Evolutionary conservation across 2,113 vertebrate species (phyloP).

Genomic region (Ursus arctos): DNA sequence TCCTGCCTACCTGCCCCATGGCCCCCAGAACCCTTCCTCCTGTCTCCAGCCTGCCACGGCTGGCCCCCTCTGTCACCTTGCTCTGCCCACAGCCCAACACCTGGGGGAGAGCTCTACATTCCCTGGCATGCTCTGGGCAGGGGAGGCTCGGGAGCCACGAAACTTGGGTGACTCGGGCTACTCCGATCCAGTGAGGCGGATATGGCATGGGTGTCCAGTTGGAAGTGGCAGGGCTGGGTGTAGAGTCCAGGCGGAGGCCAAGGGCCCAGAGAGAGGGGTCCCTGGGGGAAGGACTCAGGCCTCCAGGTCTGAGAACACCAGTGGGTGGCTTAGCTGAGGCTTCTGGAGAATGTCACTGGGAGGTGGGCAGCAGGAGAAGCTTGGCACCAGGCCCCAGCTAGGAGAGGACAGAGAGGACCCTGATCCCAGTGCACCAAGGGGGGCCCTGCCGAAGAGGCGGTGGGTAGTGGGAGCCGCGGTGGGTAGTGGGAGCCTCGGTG

Average conservation of each 20-base stretch:
- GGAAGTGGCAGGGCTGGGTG: no score
- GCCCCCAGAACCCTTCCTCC: background rate
- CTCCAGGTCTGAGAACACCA: background rate
- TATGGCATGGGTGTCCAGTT: background rate
- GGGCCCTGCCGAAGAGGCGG: background rate
- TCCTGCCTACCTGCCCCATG: background rate
- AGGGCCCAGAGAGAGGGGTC: no score
- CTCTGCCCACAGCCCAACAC: background rate
- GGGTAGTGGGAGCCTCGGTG: background rate
- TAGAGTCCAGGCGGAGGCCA: background rate
- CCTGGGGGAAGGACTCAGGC: background rate
- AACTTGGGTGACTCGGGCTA: background rate
- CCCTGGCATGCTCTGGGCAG: background rate
- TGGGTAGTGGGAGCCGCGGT: background rate
- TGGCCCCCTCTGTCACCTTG: background rate
- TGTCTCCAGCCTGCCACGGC: background rate
- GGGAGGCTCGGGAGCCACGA: accelerated
- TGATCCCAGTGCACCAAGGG: background rate
- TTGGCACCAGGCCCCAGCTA: background rate
- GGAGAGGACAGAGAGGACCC: background rate
- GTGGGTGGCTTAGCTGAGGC: background rate
- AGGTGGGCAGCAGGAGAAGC: background rate
- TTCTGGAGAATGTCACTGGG: background rate
- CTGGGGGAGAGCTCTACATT: accelerated
- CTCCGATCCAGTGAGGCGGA: accelerated